Conservation (phyloP, 2,888 invertebrate species). For the Drosophila kambysellisi region DNA sequence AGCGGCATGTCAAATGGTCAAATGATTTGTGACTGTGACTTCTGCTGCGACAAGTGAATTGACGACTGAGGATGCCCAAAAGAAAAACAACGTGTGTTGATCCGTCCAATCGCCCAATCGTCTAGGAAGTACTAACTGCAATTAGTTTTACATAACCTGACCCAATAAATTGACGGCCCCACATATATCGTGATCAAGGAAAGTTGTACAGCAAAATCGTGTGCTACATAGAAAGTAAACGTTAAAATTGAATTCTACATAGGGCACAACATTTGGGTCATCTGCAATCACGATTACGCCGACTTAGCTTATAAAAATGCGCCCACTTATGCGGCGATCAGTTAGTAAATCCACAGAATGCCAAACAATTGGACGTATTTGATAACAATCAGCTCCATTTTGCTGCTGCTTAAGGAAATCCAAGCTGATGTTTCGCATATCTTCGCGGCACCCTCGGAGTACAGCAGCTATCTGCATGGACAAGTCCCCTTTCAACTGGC, state of each 20-base stretch:
- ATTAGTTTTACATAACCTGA: constrained; percentile 72
- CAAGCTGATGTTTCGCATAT: constrained; percentile 77
- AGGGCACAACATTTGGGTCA: constrained; percentile 47
- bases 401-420: constrained; percentile 1
- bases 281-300: constrained; percentile 54
- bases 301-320: constrained; percentile 64
- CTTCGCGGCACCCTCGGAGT: constrained; percentile 68
- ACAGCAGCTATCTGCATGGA: constrained; percentile 64
- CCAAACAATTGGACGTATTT: constrained; percentile 50
- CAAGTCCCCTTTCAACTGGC: constrained; percentile 58
- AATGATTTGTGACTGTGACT: constrained; percentile 73
- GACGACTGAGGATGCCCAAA: constrained; percentile 24
- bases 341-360: constrained; percentile 62
- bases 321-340: constrained; percentile 30
- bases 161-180: constrained; percentile 39
- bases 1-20: constrained; percentile 73
- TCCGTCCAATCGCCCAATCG: not conserved
- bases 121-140: constrained; percentile 51
- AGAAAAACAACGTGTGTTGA: constrained; percentile 24
- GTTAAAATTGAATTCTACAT: constrained; percentile 25
- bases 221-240: constrained; percentile 62
- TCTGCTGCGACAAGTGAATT: constrained; percentile 49
- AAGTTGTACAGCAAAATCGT: constrained; percentile 73
- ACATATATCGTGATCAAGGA: constrained; percentile 70
- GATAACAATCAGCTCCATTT: constrained; percentile 7